Base-by-base conservation (phyloP, 2,888 invertebrate species). In the Cryptocephalus primarius region DNA sequence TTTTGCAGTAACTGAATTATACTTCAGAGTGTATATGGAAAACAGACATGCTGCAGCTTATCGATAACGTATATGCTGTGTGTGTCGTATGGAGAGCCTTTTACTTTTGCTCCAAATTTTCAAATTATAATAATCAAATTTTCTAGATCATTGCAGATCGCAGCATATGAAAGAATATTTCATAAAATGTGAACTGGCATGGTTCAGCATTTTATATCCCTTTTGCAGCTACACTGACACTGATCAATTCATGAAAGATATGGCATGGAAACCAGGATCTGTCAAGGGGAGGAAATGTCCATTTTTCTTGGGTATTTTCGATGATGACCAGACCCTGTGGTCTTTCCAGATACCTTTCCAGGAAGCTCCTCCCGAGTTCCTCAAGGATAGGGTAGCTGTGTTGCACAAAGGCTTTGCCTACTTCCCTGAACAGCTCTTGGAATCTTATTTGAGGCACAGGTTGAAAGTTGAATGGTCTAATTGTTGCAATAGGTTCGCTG, bases 111-210 rank as follows among this genome's bases (percentile, higher is more conserved):
- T 22, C 22, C 22, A 9, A 40, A 40, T 40, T 45, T 22, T 6
- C 22, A 9, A 40, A 40, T 40, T 45, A 9, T 9, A 40, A 42
- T 40, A 33, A 42, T 39, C 32, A 6, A 39, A 4, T 13, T 33
- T 14, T 8, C 34, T 13, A 53, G 53, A 48, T 51, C 51, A 51
- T 42, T 54, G 50, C 34, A 32, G 11, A 36, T 45, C 44, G 10
- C 11, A 40, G 9, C 46, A 44, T 40, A 32, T 43, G 6, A 47
- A 43, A 12, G 13, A 46, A 2, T 39, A 41, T 42, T 54, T 50
- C 36, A 46, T 54, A 38, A 39, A 33, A 33, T 51, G 50, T 44
- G 53, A 54, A 39, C 43, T 51, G 9, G 40, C 49, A 14, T 54
- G 51, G 53, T 47, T 54, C 32, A 34, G 38, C 32, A 40, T 51